These are phyloP conservation scores for Agrochola circellaris DNA, from an alignment of 2,888 invertebrate species.

Conservation along the genomic window DNA sequence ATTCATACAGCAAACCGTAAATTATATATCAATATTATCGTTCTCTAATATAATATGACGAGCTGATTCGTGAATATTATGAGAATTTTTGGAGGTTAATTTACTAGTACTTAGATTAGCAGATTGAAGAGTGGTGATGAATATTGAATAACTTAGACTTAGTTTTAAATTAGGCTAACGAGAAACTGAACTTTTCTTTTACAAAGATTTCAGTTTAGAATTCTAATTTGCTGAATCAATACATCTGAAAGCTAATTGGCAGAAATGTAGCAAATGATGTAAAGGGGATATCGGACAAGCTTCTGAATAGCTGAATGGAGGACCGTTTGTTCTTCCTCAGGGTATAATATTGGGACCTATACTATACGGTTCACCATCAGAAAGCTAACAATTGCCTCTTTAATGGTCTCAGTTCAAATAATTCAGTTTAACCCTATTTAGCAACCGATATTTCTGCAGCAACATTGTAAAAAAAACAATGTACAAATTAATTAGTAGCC, in stretches of 20 bases:
- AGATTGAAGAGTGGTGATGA: background rate
- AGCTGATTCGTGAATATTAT: conserved; percentile 44
- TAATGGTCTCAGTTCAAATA: background rate
- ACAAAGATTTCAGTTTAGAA: background rate
- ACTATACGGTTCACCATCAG: background rate
- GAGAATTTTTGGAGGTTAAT: conserved; percentile 17
- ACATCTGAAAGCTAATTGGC: background rate
- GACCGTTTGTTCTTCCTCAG: background rate
- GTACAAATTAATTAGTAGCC: too few species aligned
- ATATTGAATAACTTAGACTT: background rate
- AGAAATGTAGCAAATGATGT: background rate
- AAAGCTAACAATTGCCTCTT: background rate
- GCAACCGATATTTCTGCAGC: background rate
- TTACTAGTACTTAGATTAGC: conserved; percentile 27
- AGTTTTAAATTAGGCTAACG: conserved; percentile 9
- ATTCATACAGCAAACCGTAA: conserved; percentile 30
- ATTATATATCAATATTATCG: conserved; percentile 55
- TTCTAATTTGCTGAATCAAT: background rate
- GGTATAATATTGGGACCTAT: conserved; percentile 16
- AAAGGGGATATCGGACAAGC: background rate
- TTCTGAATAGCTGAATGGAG: too few species aligned
- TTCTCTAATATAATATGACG: conserved; percentile 42
- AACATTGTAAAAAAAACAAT: background rate
- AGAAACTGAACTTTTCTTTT: background rate
- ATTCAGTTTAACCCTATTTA: background rate